Conservation (phyloP, 2,888 invertebrate species). For the Cantharis lateralis region DNA sequence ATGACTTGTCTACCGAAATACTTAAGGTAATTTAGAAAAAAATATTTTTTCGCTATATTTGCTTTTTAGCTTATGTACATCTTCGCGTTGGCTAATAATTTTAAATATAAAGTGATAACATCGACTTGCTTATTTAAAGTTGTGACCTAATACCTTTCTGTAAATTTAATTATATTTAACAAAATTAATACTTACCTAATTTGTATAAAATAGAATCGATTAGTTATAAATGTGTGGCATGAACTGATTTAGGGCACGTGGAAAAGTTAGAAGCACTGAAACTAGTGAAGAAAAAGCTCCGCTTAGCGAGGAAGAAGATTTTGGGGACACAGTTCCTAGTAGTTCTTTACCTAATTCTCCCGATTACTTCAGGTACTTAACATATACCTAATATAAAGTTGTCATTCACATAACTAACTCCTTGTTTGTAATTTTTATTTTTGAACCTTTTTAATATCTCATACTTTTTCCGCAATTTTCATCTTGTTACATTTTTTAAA, state of each 20-base stretch:
- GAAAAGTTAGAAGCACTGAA: slow-evolving; percentile 12
- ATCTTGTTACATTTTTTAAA: neutral
- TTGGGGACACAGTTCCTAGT: slow-evolving; percentile 46
- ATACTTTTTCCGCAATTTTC: neutral
- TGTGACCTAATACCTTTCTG: neutral
- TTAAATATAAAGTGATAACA: neutral
- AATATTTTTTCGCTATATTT: neutral
- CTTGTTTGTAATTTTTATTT: neutral
- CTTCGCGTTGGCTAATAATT: neutral
- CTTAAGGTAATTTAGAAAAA: neutral
- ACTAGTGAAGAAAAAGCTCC: slow-evolving; percentile 45
- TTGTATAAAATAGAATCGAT: neutral
- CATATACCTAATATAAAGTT: neutral
- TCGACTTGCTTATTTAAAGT: neutral
- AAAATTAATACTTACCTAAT: neutral
- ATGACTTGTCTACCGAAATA: neutral
- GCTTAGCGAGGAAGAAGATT: slow-evolving; percentile 45
- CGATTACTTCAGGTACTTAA: slow-evolving; percentile 48
- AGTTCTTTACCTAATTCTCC: slow-evolving; percentile 46
- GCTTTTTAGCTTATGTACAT: neutral
- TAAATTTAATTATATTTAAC: neutral
- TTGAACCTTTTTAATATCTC: neutral
- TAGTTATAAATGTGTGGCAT: slow-evolving; percentile 13
- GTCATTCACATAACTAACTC: neutral
- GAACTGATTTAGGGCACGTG: slow-evolving; percentile 19